phyloP scores from a whole-genome alignment of 2,888 invertebrate species.

The Tyria jacobaeae region DNA sequence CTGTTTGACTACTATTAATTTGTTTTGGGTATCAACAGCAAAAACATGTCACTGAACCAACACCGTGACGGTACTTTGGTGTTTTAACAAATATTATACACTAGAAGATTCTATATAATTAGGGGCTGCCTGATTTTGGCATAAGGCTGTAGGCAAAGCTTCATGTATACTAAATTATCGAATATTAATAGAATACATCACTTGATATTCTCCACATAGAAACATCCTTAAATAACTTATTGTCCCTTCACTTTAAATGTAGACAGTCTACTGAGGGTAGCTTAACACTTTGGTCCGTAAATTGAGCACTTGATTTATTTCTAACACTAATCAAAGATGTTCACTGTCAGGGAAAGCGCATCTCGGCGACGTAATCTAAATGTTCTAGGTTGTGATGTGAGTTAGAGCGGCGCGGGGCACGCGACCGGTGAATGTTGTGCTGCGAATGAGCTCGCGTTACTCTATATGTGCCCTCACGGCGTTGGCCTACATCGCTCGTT shows the following conservation, averaged over 20 bases:
- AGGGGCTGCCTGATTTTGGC: constrained; percentile 41
- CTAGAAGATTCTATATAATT: constrained; percentile 16
- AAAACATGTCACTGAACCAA: constrained; percentile 35
- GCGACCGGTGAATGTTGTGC: constrained; percentile 87
- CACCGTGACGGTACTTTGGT: constrained; percentile 42
- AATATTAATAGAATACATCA: constrained; percentile 29
- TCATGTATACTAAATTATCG: constrained; percentile 25
- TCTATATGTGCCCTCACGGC: constrained; percentile 79
- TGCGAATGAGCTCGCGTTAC: constrained; percentile 88
- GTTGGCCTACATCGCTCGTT: constrained; percentile 76
- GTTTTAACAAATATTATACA: constrained; percentile 31
- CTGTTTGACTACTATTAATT: constrained; percentile 12
- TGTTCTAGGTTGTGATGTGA: constrained; percentile 89
- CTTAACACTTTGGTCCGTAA: constrained; percentile 82
- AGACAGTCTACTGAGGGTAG: constrained; percentile 55
- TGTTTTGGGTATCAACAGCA: constrained; percentile 37
- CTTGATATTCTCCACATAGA: constrained; percentile 22
- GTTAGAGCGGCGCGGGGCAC: constrained; percentile 85
- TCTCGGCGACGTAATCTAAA: constrained; percentile 88
- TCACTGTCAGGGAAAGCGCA: constrained; percentile 87
- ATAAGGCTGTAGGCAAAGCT: constrained; percentile 46
- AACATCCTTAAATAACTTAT: constrained; percentile 34
- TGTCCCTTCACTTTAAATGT: constrained; percentile 44
- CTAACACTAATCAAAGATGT: constrained; percentile 60
- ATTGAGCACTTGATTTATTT: constrained; percentile 79